phyloP scores from a whole-genome alignment of 1,140 invertebrate genomes.

The Aporrectodea caliginosa region DNA sequence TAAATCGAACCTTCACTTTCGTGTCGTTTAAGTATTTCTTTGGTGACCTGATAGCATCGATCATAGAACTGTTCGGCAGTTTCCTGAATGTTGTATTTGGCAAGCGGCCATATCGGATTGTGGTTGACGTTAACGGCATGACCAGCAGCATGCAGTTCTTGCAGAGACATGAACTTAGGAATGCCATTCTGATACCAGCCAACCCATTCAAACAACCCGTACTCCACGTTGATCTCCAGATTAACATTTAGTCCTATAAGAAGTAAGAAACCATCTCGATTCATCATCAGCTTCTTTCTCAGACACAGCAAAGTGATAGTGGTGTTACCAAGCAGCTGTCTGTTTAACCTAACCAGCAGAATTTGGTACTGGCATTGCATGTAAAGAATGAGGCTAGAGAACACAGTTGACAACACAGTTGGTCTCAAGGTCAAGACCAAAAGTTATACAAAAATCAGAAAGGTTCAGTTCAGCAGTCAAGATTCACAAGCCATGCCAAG shows the following conservation, averaged over 20 bases:
- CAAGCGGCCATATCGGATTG: conserved; percentile 19
- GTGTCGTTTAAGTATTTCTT: conserved; percentile 48
- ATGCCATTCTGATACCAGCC: conserved; percentile 79
- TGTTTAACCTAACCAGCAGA: not conserved
- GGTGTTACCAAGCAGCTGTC: not conserved
- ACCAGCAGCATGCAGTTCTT: conserved; percentile 72
- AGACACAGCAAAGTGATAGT: not conserved
- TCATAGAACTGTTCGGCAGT: conserved; percentile 69
- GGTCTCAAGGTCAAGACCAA: not conserved
- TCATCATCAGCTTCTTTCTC: not conserved
- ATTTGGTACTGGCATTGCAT: not conserved
- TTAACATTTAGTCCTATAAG: conserved; percentile 50
- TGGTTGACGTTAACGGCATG: conserved; percentile 51
- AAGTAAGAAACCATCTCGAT: not conserved
- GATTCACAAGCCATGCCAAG: too few species aligned
- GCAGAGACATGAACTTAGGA: conserved; percentile 72
- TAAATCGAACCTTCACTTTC: conserved; percentile 35
- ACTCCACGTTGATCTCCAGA: conserved; percentile 71
- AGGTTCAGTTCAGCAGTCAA: too few species aligned
- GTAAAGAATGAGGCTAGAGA: not conserved
- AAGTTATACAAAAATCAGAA: too few species aligned
- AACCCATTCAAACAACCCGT: conserved; percentile 86
- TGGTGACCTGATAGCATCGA: conserved; percentile 53
- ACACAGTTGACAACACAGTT: not conserved
- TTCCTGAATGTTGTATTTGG: conserved; percentile 41